A percentile compares a stretch with the other conserved stretches of the same genome.
Evolutionary conservation across 2,113 vertebrate species (phyloP).

Genomic region (Calidris pugnax): DNA sequence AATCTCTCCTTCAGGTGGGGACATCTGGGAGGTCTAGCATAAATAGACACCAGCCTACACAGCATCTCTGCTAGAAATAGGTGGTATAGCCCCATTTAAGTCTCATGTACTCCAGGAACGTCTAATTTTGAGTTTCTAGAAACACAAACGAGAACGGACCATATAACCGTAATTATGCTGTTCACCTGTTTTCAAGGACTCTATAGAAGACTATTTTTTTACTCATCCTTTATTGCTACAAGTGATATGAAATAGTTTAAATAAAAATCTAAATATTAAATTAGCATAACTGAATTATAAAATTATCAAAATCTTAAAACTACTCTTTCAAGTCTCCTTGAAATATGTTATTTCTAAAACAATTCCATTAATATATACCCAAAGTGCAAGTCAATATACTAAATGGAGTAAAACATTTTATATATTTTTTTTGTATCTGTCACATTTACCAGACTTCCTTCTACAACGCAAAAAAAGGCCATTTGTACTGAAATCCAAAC

Average conservation of each 20-base stretch:
- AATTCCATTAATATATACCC: neutral
- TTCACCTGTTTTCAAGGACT: neutral
- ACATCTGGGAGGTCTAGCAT: neutral
- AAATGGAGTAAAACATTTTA: no score
- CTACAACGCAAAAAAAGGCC: neutral
- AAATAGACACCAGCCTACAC: neutral
- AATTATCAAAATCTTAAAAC: neutral
- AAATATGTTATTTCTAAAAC: neutral
- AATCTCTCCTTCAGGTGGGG: neutral
- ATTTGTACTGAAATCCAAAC: neutral
- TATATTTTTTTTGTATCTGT: neutral
- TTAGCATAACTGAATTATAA: neutral
- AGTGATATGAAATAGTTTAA: neutral
- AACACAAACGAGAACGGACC: neutral
- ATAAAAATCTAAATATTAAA: neutral
- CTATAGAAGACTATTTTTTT: neutral
- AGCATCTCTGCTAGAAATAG: neutral
- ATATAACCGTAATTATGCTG: neutral
- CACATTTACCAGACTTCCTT: neutral
- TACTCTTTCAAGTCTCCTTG: neutral
- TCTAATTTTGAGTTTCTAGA: neutral
- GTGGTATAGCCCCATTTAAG: neutral
- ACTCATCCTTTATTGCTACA: neutral
- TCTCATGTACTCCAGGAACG: neutral
- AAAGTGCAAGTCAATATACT: no score